A percentile compares a stretch with the other conserved stretches of the same genome.
Evolutionary conservation across 2,113 vertebrate genomes (phyloP).

Genomic region (Acrocephalus kingi): DNA sequence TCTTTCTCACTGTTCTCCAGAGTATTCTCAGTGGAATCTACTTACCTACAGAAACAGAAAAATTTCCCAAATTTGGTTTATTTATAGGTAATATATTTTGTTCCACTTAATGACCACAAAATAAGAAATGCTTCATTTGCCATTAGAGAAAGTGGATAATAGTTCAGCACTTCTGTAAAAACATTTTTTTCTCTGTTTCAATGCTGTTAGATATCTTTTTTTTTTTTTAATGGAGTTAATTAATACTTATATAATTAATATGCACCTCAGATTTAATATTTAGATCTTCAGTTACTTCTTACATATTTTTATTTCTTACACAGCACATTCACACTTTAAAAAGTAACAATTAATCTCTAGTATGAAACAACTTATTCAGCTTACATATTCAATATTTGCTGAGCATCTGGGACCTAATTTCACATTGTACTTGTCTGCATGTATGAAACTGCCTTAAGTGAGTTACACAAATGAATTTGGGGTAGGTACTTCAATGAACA

Average conservation of each 20-base stretch:
- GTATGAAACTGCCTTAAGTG: background rate
- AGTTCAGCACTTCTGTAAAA: background rate
- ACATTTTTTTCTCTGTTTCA: background rate
- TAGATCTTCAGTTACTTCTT: background rate
- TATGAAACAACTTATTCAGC: background rate
- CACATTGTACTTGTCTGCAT: background rate
- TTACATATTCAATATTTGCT: background rate
- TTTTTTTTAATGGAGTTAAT: background rate
- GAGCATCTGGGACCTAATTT: background rate
- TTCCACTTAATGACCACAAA: background rate
- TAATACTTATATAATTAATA: background rate
- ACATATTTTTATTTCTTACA: background rate
- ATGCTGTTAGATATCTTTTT: background rate
- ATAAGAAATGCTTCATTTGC: background rate
- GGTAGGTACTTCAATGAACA: background rate
- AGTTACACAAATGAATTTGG: background rate
- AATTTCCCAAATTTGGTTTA: background rate
- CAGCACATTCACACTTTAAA: background rate
- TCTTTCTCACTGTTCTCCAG: background rate
- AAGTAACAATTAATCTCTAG: background rate
- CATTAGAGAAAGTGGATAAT: background rate
- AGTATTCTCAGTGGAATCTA: background rate
- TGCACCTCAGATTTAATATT: background rate
- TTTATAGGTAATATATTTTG: background rate
- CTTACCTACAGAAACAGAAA: background rate